These are phyloP conservation scores for Hipposideros armiger DNA, from an alignment of 2,113 vertebrate genomes.

Conservation along the genomic window DNA sequence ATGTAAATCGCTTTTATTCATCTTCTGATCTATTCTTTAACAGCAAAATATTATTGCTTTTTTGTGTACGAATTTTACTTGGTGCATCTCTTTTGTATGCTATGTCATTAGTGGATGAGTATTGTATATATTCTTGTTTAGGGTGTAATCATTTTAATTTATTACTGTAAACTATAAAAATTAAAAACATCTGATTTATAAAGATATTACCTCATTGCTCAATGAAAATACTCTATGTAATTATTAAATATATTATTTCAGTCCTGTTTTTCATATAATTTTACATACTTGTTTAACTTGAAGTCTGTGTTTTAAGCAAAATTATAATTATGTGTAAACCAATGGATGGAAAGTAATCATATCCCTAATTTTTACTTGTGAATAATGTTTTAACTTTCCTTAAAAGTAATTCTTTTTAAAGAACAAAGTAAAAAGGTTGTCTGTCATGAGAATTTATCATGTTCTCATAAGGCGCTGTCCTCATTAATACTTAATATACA, in stretches of 20 bases:
- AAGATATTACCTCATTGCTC: constrained; percentile 29
- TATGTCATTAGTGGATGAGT: constrained; percentile 1
- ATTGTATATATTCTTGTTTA: background rate
- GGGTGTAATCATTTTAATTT: constrained; percentile 36
- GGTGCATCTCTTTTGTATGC: background rate
- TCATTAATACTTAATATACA: background rate
- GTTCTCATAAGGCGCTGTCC: background rate
- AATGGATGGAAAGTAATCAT: background rate
- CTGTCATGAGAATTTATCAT: background rate
- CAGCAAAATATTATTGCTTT: background rate
- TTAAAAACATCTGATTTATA: background rate
- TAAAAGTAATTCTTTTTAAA: constrained; percentile 39
- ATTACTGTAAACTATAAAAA: background rate
- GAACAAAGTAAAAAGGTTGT: constrained; percentile 6
- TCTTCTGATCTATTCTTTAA: background rate
- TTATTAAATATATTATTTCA: constrained; percentile 30
- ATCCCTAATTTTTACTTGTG: constrained; percentile 49
- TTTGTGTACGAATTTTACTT: constrained; percentile 39
- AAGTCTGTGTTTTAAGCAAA: constrained; percentile 34
- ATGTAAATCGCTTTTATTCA: background rate
- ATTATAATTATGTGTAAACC: constrained; percentile 11
- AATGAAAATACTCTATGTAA: background rate
- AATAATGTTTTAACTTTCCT: constrained; percentile 14
- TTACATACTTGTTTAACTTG: constrained; percentile 22
- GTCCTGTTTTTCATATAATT: constrained; percentile 36